phyloP scores from a whole-genome alignment of 2,797 vertebrate species.

The Spheniscus humboldti region DNA sequence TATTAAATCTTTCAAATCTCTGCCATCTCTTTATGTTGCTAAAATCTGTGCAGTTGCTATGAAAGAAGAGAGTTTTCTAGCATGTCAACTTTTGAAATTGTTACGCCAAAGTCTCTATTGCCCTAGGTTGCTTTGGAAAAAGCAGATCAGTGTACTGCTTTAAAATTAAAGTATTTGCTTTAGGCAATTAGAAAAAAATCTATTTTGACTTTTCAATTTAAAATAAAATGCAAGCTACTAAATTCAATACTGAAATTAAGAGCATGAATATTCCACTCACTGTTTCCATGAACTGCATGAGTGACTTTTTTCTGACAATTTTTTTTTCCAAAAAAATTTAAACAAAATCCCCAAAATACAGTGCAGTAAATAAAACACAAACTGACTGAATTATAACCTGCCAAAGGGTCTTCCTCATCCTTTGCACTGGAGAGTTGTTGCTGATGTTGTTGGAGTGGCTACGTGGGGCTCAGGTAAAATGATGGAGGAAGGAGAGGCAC shows the following conservation, averaged over 20 bases:
- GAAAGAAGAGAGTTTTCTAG: not conserved
- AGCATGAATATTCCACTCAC: not conserved
- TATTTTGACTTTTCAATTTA: not conserved
- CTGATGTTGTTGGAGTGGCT: not conserved
- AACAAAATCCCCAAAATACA: not conserved
- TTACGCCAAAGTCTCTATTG: not conserved
- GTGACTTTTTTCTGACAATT: not conserved
- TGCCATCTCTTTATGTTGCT: not conserved
- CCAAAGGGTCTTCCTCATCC: not conserved
- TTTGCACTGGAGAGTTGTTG: not conserved
- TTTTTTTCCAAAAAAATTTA: not conserved
- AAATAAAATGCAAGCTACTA: not conserved
- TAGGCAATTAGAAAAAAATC: not conserved
- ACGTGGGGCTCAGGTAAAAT: accelerated
- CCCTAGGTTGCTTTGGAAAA: not conserved
- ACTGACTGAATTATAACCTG: not conserved
- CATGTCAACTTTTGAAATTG: not conserved
- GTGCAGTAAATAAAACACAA: not conserved
- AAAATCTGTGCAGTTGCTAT: not conserved
- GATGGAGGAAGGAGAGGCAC: not conserved
- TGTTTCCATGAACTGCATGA: not conserved
- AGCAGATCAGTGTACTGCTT: not conserved
- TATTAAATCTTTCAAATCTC: not conserved
- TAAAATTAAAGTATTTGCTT: not conserved
- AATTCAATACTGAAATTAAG: not conserved